Conservation (phyloP, 2,797 vertebrate genomes). For the Cyclopterus lumpus region DNA sequence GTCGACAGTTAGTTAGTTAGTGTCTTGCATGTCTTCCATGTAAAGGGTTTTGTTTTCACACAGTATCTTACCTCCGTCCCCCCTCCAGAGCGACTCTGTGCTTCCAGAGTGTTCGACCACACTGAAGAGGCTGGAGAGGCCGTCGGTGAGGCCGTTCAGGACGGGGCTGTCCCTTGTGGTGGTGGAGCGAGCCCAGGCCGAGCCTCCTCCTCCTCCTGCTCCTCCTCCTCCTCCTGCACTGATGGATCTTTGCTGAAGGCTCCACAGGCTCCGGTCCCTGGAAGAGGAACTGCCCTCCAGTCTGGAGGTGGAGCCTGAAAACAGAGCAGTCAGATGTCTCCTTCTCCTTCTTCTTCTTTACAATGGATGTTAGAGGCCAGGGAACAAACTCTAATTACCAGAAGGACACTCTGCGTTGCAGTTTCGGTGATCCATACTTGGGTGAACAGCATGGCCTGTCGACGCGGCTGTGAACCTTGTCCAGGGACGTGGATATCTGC, state of each 20-base stretch:
- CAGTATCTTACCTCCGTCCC: slow-evolving; percentile 74
- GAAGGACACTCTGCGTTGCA: slow-evolving; percentile 90
- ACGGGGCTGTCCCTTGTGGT: slow-evolving; percentile 98
- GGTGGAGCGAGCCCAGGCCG: slow-evolving; percentile 98
- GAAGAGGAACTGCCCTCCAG: slow-evolving; percentile 85
- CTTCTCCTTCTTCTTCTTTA: background rate
- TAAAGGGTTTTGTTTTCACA: background rate
- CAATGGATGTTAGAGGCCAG: background rate
- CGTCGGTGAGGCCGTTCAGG: slow-evolving; percentile 93
- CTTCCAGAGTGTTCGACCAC: slow-evolving; percentile 95
- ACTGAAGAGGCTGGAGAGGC: slow-evolving; percentile 96
- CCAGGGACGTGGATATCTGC: slow-evolving; percentile 96
- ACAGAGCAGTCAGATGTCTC: background rate
- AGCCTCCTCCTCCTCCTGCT: slow-evolving; percentile 86
- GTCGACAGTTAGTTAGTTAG: background rate
- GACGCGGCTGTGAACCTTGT: slow-evolving; percentile 95
- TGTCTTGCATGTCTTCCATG: background rate
- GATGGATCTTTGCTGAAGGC: slow-evolving; percentile 87
- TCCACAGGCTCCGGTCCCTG: slow-evolving; percentile 95
- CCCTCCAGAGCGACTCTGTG: slow-evolving; percentile 93
- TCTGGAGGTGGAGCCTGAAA: slow-evolving; percentile 89
- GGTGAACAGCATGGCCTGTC: slow-evolving; percentile 97
- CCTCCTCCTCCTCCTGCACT: slow-evolving; percentile 33
- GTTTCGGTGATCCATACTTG: slow-evolving; percentile 96
- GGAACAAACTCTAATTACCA: slow-evolving; percentile 46